Conservation (phyloP, 2,888 invertebrate genomes). For the Dugesia japonica region DNA sequence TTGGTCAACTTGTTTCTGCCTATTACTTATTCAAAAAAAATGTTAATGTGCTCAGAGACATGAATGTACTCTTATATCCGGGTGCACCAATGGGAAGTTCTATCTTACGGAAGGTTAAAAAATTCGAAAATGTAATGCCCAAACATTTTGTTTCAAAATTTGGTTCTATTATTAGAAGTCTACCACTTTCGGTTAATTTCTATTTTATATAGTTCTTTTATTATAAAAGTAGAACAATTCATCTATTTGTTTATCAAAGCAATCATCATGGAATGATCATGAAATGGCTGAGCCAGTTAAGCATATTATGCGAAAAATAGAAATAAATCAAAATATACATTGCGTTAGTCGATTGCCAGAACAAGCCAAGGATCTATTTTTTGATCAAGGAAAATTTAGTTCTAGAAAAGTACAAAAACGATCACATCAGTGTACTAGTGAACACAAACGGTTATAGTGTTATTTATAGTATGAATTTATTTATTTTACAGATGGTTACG, state of each 20-base stretch:
- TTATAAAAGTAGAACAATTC: background rate
- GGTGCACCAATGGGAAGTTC: background rate
- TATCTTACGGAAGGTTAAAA: background rate
- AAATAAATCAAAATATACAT: background rate
- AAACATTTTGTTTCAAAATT: slow-evolving; percentile 14
- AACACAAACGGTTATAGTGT: background rate
- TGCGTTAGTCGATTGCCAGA: background rate
- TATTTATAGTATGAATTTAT: background rate
- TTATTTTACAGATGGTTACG: background rate
- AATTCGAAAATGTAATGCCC: background rate
- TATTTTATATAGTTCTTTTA: no score
- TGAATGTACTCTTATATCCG: background rate
- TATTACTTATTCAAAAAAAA: slow-evolving; percentile 14
- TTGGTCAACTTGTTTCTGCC: slow-evolving; percentile 6
- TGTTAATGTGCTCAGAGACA: background rate
- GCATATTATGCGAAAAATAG: background rate
- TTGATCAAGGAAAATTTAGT: background rate
- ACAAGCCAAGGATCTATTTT: background rate
- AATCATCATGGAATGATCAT: background rate
- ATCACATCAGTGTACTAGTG: background rate
- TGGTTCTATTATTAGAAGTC: background rate
- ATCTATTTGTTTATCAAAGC: background rate
- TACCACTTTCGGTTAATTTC: background rate
- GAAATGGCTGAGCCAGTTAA: background rate
- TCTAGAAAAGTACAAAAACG: background rate